Base-by-base conservation (phyloP, 2,888 invertebrate species). In the Nycteola revayana region DNA sequence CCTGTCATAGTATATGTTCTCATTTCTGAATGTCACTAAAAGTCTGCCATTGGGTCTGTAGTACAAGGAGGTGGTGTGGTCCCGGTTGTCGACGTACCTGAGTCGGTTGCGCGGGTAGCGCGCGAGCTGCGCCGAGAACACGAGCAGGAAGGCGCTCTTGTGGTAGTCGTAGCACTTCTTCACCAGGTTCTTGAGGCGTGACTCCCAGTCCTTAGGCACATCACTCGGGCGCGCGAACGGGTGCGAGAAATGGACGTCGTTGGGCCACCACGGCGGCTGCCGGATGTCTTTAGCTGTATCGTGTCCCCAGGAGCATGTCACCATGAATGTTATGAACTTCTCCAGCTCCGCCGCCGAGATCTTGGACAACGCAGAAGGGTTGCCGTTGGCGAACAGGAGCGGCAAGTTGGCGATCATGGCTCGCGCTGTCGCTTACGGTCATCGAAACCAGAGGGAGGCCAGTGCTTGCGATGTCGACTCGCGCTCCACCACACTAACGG, bases 381-480 rank as follows among this genome's bases (percentile, higher is more conserved):
- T 92, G 53, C 94, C 94, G 67, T 92, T 91, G 48, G 92, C 91
- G 63, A 94, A 93, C 31, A 94, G 79, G 56, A 94, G 89, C 55
- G 94, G 94, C 71, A 94, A 84, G 77, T 93, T 93, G 48, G 94
- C 93, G 77, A 93, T 92, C 92, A 93, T 93, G 67, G 74, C 90
- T 70, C 69, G 66, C 65, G 77, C 67, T 66, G 63, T 65, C 63
- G 68, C 66, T 76, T 76, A 75, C 64, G 75, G 87, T 85, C 88
- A 88, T 87, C 86, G 86, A 65, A 73, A 63, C 70, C 66, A 58
- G 52, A 68, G 62, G 60, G 61, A 67, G 57, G 62, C 67, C 74
- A 78, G 74, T 76, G 78, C 84, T 80, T 77, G 80, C 72, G 77
- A 78, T 81, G 68, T 75, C 64, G 58, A 56, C 60, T 59, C 60